Evolutionary conservation across 2,888 invertebrate genomes (phyloP), one percentile per base, ranked within the genome.

Genomic region (Polyommatus iphigenia): DNA sequence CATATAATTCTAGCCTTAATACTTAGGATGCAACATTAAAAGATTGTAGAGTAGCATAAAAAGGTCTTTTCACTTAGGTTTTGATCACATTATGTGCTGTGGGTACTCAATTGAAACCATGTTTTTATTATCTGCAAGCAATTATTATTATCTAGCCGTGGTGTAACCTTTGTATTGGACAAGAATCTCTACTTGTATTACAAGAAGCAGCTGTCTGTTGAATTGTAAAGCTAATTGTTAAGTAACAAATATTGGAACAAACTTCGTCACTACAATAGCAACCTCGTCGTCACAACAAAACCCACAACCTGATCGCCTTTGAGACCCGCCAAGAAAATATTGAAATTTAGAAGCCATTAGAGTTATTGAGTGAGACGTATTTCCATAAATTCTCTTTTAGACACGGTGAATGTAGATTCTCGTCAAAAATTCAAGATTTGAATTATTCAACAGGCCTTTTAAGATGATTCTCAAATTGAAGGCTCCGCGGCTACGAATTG

Each of bases 371-470:
- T 85, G 83, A 85, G 85, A 85, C 83, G 84, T 83, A 87, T 90
- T 89, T 86, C 84, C 89, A 88, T 88, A 87, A 88, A 89, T 89
- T 88, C 86, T 85, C 86, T 86, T 86, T 84, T 81, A 86, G 87
- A 89, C 87, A 90, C 87, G 86, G 87, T 86, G 85, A 86, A 85
- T 84, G 84, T 83, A 86, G 87, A 89, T 87, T 84, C 85, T 87
- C 86, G 85, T 87, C 88, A 89, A 91, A 90, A 90, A 90, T 90
- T 90, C 88, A 88, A 83, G 85, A 85, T 86, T 88, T 90, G 89
- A 91, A 91, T 91, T 86, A 91, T 91, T 91, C 91, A 91, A 86
- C 82, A 87, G 87, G 85, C 88, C 89, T 88, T 91, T 89, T 86
- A 86, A 87, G 87, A 88, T 90, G 89, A 90, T 90, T 90, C 89